Conservation (phyloP, 2,113 vertebrate genomes). For the Gambusia affinis region DNA sequence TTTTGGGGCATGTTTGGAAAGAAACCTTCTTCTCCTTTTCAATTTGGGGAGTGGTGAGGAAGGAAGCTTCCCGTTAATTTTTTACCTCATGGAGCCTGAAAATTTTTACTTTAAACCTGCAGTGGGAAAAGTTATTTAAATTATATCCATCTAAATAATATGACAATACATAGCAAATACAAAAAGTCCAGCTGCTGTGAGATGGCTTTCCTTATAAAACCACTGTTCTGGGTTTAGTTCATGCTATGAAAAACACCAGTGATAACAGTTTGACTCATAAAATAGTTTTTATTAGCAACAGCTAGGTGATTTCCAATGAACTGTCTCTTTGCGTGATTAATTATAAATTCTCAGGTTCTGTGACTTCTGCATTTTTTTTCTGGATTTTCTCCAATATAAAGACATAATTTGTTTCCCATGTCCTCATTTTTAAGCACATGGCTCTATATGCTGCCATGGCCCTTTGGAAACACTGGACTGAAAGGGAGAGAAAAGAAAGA, state of each 20-base stretch:
- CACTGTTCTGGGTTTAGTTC: background rate
- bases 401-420: too few species aligned
- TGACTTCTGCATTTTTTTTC: too few species aligned
- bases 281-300: background rate
- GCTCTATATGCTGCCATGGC: too few species aligned
- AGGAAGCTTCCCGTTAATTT: too few species aligned
- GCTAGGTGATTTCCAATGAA: background rate
- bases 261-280: background rate
- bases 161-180: background rate
- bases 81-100: background rate
- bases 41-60: too few species aligned
- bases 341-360: background rate
- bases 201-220: background rate
- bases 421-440: too few species aligned
- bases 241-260: background rate
- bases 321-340: background rate
- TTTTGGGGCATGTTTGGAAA: background rate
- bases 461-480: too few species aligned
- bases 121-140: background rate
- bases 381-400: too few species aligned
- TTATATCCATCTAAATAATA: too few species aligned
- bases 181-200: background rate
- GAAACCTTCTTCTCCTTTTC: background rate
- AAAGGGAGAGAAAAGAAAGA: too few species aligned
- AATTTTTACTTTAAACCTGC: background rate